A percentile compares a stretch with the other conserved stretches of the same genome.
phyloP scores from a whole-genome alignment of 1,140 invertebrate species.

The Glossosoma conforme region DNA sequence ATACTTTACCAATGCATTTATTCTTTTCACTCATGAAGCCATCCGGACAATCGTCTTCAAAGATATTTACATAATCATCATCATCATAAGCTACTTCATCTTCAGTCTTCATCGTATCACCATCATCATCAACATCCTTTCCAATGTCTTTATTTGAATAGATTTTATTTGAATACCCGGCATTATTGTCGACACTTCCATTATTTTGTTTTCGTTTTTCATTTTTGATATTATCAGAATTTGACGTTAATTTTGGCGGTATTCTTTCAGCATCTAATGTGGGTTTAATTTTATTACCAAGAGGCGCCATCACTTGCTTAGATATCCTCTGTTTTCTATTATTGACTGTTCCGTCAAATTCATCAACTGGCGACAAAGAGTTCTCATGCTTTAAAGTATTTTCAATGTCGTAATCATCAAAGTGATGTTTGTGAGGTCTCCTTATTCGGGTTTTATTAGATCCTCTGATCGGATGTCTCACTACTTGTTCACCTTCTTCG shows the following conservation, averaged over 20 bases:
- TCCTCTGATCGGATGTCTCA: too few relatives aligned
- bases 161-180: too few relatives aligned
- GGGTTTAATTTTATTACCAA: too few relatives aligned
- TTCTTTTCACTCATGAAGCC: constrained; percentile 13
- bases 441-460: too few relatives aligned
- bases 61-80: constrained; percentile 6
- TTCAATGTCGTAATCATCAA: constrained; percentile 15
- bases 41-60: constrained; percentile 16
- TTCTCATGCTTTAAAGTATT: not conserved
- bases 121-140: too few relatives aligned
- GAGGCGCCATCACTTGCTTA: constrained; percentile 12
- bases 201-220: too few relatives aligned
- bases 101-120: not conserved
- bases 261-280: too few relatives aligned
- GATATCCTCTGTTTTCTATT: constrained; percentile 6
- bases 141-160: too few relatives aligned
- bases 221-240: too few relatives aligned
- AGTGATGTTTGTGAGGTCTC: constrained; percentile 19
- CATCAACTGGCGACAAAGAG: constrained; percentile 5
- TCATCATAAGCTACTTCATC: constrained; percentile 11
- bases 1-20: constrained; percentile 10
- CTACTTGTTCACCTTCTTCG: too few relatives aligned
- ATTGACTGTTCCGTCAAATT: constrained; percentile 12
- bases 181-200: too few relatives aligned
- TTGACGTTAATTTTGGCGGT: too few relatives aligned